Evolutionary conservation across 2,113 vertebrate genomes (phyloP).

Genomic region (Budorcas taxicolor): DNA sequence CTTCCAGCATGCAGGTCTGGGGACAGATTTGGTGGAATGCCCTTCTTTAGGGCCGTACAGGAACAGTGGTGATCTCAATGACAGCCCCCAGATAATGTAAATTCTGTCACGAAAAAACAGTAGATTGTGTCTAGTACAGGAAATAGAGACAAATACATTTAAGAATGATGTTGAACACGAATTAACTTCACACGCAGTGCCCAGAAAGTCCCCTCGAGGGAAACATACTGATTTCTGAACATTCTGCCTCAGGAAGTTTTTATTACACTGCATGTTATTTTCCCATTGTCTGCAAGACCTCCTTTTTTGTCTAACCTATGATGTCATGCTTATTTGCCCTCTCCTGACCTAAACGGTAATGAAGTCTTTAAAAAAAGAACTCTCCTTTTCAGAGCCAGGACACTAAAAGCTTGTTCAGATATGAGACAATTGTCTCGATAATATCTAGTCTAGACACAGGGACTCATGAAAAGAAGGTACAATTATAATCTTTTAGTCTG

Average conservation of each 20-base stretch:
- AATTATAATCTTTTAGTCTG: conserved; percentile 50
- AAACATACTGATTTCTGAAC: not conserved
- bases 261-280: not conserved
- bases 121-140: not conserved
- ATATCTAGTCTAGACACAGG: conserved; percentile 65
- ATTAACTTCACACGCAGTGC: not conserved
- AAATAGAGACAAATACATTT: not conserved
- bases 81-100: not conserved
- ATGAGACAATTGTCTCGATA: conserved; percentile 36
- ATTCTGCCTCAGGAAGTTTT: not conserved
- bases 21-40: not conserved
- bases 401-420: conserved; percentile 42
- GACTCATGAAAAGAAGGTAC: conserved; percentile 16
- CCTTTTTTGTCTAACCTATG: conserved; percentile 26
- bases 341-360: conserved; percentile 42
- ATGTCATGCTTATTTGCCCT: conserved; percentile 33
- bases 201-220: not conserved
- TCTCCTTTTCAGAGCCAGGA: conserved; percentile 7
- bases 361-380: conserved; percentile 28
- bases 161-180: not conserved
- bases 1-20: not conserved
- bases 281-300: not conserved
- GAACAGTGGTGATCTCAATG: not conserved
- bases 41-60: not conserved
- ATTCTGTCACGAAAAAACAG: not conserved